Base-by-base conservation (phyloP, 2,888 invertebrate species). In the Lamellibrachia satsuma region DNA sequence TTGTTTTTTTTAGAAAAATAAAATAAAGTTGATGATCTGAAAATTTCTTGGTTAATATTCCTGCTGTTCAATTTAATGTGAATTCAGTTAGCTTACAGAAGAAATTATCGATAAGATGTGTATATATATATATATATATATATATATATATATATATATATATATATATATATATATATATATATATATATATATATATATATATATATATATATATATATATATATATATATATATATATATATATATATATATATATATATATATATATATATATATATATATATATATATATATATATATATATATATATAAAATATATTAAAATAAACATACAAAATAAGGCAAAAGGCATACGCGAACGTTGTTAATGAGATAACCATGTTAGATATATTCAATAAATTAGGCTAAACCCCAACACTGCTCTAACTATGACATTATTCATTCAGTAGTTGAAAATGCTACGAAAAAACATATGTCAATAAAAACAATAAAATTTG, bases 41-140 rank as follows among this genome's bases (percentile, higher is more conserved):
- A 39, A 39, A 39, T 39, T 39, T 39, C 39, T 39, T 39, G 39
- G 39, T 39, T 39, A 39, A 39, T 39, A 39, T 39, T 39, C 39
- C 39, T 39, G 39, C 39, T 39, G 39, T 39, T 39, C 39, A 39
- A 39, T 39, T 39, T 39, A 39, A 39, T 39, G 39, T 39, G 39
- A 39, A 39, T 39, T 39, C 39, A 39, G 39, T 39, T 39, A 39
- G 39, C 39, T 39, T 39, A 39, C 39, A 39, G 39, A 39, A 39
- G 39, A 39, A 39, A 55, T 22, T 75, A 15, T 75, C 15, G 6
- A 75, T 75, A 91, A 90, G 2, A 90, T 90, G 92, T 39, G 92
- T 60, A 92, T 39, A 90, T 92, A 92, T 91, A 92, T 92, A 92
- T 51, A 92, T 92, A 92, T 90, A 92, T 92, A 92, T 90, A 93